A percentile compares a stretch with the other conserved stretches of the same genome.
Conservation (phyloP, 2,113 vertebrate species). For the Ranitomeya imitator region DNA sequence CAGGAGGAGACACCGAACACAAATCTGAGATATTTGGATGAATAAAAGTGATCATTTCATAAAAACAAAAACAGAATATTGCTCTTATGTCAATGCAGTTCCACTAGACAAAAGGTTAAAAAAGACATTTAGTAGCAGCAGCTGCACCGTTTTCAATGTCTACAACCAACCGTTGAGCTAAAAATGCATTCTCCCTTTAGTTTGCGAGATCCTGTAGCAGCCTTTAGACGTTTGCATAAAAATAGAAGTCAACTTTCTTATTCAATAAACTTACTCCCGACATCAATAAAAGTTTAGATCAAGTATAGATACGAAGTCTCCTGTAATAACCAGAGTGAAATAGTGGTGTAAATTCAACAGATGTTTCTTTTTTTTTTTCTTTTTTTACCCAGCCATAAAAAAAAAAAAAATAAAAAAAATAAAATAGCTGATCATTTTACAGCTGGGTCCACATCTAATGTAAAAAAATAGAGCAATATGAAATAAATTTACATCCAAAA, state of each 20-base stretch:
- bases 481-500: constrained; percentile 51
- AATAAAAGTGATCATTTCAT: not conserved
- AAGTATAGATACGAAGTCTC: not conserved
- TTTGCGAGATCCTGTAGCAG: constrained; percentile 19
- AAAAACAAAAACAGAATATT: constrained; percentile 14
- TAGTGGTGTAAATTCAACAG: not conserved
- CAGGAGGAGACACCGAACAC: no score
- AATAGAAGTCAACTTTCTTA: not conserved
- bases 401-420: not conserved
- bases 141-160: not conserved
- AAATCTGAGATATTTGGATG: not conserved
- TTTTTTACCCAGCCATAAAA: no score
- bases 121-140: constrained; percentile 22
- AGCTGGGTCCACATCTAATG: constrained; percentile 15
- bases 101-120: not conserved
- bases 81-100: constrained; percentile 1
- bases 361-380: not conserved
- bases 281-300: not conserved
- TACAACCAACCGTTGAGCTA: not conserved
- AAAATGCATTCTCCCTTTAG: constrained; percentile 12
- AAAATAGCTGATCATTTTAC: constrained; percentile 22
- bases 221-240: constrained; percentile 18
- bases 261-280: not conserved
- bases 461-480: constrained; percentile 56
- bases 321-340: not conserved